phyloP scores from a whole-genome alignment of 92 coral and sea anemone species.

The Porites cylindrica region DNA sequence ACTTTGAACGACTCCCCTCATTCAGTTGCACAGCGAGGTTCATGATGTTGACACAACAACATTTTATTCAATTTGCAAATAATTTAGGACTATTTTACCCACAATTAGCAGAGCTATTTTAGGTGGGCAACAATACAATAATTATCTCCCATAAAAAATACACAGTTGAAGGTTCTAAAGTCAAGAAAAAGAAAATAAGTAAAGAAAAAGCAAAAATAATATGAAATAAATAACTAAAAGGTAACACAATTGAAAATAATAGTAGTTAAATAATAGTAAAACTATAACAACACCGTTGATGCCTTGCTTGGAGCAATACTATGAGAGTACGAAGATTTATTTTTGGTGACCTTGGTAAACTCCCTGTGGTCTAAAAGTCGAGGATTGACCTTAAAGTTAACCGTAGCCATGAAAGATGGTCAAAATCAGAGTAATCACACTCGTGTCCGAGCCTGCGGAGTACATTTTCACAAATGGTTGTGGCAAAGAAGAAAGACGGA shows the following conservation, averaged over 20 bases:
- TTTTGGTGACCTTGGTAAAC: constrained; percentile 54
- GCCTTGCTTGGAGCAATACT: constrained; percentile 18
- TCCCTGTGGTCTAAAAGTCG: constrained; percentile 46
- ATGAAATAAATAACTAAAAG: no score
- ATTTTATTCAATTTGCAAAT: no score
- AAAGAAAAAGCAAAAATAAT: no score
- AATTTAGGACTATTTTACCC: no score
- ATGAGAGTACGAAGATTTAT: constrained; percentile 38
- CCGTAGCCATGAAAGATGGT: constrained; percentile 48
- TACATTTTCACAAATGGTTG: constrained; percentile 68
- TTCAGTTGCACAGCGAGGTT: constrained; percentile 41
- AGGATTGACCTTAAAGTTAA: constrained; percentile 39
- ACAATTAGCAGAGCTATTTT: no score
- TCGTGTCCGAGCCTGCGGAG: constrained; percentile 55
- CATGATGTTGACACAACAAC: constrained; percentile 35
- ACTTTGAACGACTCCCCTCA: background rate
- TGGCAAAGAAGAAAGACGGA: constrained; percentile 46
- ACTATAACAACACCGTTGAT: background rate
- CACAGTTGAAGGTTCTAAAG: no score
- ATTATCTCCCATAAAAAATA: no score
- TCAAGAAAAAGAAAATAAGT: no score
- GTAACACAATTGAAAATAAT: no score
- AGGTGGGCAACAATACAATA: no score
- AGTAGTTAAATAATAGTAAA: no score
- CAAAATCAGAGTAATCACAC: constrained; percentile 43